Evolutionary conservation across 2,888 invertebrate species (phyloP).

Genomic region (Dorcus parallelipipedus): DNA sequence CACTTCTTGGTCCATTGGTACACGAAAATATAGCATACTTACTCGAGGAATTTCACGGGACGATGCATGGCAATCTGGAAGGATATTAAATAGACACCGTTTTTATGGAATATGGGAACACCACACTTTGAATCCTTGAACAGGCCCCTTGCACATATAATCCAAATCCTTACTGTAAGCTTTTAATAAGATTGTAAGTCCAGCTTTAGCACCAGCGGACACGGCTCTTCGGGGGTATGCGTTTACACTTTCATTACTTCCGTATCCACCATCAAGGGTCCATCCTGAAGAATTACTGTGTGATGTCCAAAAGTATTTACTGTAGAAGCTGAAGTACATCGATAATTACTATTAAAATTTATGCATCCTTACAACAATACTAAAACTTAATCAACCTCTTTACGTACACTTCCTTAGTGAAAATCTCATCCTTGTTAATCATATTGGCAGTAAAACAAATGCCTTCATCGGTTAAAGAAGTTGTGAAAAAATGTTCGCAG

Average conservation of each 20-base stretch:
- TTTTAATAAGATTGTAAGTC: constrained; percentile 57
- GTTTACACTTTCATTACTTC: constrained; percentile 49
- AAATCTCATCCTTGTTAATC: constrained; percentile 57
- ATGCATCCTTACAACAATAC: no score
- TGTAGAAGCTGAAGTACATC: no score
- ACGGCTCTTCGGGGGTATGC: constrained; percentile 65
- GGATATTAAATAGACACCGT: constrained; percentile 50
- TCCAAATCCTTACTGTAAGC: constrained; percentile 57
- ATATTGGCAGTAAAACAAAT: constrained; percentile 69
- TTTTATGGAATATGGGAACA: not conserved
- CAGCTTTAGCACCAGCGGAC: constrained; percentile 61
- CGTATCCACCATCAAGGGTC: constrained; percentile 63
- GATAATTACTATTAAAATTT: no score
- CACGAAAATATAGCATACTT: constrained; percentile 67
- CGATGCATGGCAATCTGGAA: constrained; percentile 66
- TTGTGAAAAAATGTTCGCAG: constrained; percentile 51
- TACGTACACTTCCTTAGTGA: constrained; percentile 53
- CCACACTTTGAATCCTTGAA: constrained; percentile 64
- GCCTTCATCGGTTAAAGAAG: constrained; percentile 68
- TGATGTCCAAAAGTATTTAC: no score
- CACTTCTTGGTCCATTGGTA: constrained; percentile 67
- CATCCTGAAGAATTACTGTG: constrained; percentile 42
- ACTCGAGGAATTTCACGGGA: constrained; percentile 65
- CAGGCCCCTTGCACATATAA: constrained; percentile 62
- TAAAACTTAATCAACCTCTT: not conserved